Evolutionary conservation across 1,140 invertebrate species (phyloP), one percentile per base, ranked within the genome.

Genomic region (Hyposmocoma kahamanoa): DNA sequence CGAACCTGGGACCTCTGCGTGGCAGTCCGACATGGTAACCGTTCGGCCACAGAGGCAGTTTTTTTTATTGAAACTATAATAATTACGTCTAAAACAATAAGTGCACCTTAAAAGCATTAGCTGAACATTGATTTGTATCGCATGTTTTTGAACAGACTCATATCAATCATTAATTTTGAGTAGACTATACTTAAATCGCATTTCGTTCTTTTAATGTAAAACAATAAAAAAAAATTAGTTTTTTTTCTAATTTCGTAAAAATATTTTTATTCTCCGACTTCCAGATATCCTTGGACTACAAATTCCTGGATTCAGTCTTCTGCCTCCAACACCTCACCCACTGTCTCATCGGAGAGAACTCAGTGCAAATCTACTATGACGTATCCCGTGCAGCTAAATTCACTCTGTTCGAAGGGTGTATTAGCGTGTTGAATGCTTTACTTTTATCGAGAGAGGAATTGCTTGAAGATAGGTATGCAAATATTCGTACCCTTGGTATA

Each of bases 211-310:
- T n/a, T n/a, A n/a, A n/a, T n/a, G n/a, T n/a, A n/a, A n/a, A n/a
- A n/a, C n/a, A n/a, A n/a, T n/a, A n/a, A n/a, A n/a, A n/a, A n/a
- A n/a, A n/a, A 22, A 32, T 15, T 8, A 42, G 28, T 19, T 50
- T 42, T 42, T 42, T 51, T 49, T 42, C 19, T 19, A 50, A 6
- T 22, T 21, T 41, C 15, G 5, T 22, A 45, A 28, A 22, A 26
- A 10, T 38, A 22, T 36, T 41, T 41, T 50, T 71, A 67, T 18
- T 47, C 10, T 13, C 41, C 20, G 18, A 42, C 21, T 59, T 59
- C 10, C 63, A 84, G 80, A 70, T 82, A 24, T 46, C 59, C 4
- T 42, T 84, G 0, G 75, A 82, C 59, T 79, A 78, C 54, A 81
- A 72, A 48, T 75, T 76, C 41, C 15, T 84, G 2, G 81, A 82